A percentile compares a stretch with the other conserved stretches of the same genome.
phyloP scores from a whole-genome alignment of 53 echinoderm and acorn worm genomes.

The Holothuria scabra region DNA sequence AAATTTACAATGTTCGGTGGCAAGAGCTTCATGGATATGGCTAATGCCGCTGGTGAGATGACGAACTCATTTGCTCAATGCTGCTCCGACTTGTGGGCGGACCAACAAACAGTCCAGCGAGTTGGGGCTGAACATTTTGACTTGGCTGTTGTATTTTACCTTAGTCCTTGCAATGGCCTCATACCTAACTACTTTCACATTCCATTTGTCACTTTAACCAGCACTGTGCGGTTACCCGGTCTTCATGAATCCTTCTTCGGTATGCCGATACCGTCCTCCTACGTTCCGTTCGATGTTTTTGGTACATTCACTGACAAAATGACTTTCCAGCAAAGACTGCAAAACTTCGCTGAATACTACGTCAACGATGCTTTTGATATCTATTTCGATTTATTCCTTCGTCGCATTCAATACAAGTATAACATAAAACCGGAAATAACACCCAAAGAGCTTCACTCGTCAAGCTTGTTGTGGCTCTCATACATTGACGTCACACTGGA shows the following conservation, averaged over 20 bases:
- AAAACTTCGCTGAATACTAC: conserved; percentile 43
- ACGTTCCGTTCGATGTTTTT: conserved; percentile 66
- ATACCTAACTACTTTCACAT: conserved; percentile 66
- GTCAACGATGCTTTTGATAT: neutral
- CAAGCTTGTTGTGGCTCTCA: conserved; percentile 58
- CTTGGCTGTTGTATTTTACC: conserved; percentile 57
- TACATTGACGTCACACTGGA: conserved; percentile 67
- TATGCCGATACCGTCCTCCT: conserved; percentile 63
- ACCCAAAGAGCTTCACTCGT: conserved; percentile 42
- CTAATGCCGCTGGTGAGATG: neutral
- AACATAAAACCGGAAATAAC: conserved; percentile 49
- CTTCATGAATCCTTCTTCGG: conserved; percentile 48
- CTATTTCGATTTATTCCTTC: neutral
- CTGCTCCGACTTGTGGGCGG: conserved; percentile 40
- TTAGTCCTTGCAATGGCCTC: conserved; percentile 66
- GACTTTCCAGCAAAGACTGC: conserved; percentile 58
- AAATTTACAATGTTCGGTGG: conserved; percentile 14
- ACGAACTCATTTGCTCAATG: conserved; percentile 14
- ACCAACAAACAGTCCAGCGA: conserved; percentile 34
- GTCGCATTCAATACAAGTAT: conserved; percentile 6
- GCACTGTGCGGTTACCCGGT: conserved; percentile 48
- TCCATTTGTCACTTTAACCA: conserved; percentile 64
- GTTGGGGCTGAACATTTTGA: conserved; percentile 58
- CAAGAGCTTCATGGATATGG: conserved; percentile 9
- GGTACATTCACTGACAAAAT: conserved; percentile 64